Conservation (phyloP, 2,113 vertebrate genomes). For the Ailurus styani region DNA sequence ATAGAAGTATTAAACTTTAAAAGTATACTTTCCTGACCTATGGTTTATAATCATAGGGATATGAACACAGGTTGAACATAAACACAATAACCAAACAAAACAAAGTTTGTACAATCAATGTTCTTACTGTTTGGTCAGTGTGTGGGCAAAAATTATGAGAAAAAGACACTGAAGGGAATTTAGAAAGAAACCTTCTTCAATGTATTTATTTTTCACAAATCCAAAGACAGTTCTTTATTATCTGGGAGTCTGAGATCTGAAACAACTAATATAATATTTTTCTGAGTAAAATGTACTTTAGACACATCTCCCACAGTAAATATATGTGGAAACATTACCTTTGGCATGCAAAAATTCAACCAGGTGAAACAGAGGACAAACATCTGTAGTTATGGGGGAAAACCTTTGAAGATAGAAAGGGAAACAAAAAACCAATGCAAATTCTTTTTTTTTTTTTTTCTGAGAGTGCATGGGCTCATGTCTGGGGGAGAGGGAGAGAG, state of each 20-base stretch:
- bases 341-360: constrained; percentile 10
- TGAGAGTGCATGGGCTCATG: too few species aligned
- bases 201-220: background rate
- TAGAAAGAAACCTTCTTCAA: background rate
- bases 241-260: background rate
- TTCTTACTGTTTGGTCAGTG: background rate
- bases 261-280: constrained; percentile 1
- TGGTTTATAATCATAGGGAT: background rate
- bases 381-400: background rate
- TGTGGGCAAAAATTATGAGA: background rate
- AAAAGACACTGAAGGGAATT: background rate
- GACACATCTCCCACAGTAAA: background rate
- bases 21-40: background rate
- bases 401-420: background rate
- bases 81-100: constrained; percentile 17
- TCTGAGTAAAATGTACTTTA: constrained; percentile 15
- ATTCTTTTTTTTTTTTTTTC: background rate
- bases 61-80: background rate
- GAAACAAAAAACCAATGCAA: background rate
- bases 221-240: background rate
- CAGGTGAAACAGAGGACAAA: background rate
- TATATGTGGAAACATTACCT: background rate
- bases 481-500: too few species aligned
- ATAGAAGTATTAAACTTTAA: background rate
- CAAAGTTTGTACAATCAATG: background rate